Evolutionary conservation across 2,888 invertebrate genomes (phyloP), one percentile per base, ranked within the genome.

Genomic region (Parnassius glacialis): DNA sequence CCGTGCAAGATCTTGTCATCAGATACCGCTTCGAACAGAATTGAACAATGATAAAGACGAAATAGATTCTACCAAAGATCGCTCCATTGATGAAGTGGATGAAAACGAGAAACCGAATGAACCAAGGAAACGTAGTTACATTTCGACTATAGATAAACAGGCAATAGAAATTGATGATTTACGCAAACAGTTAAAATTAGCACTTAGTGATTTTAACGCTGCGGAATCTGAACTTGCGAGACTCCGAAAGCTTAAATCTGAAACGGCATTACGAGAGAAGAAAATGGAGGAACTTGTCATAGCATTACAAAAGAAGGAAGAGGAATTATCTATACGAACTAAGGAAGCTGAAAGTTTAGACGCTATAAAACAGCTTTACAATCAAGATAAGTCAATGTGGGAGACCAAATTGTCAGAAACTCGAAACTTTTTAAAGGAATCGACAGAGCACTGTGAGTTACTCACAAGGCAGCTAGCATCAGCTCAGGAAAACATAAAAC

Each of bases 261-360:
- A 96, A 72, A 94, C 95, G 57, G 92, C 94, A 57, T 88, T 94
- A 66, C 92, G 95, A 67, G 96, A 96, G 76, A 94, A 94, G 72
- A 94, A 95, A 78, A 94, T 96, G 89, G 95, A 96, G 69, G 96
- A 97, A 71, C 85, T 97, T 67, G 92, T 97, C 51, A 93, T 92
- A 52, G 93, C 94, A n/a, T 87, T 97, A 63, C 95, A 97, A 76
- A 93, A 94, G 73, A 95, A 95, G 65, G 96, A 97, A 78, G 94
- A 95, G 69, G 95, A 96, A 83, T 83, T 96, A 60, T 94, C 94
- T 65, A 90, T 94, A 68, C 92, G 95, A 76, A 94, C 95, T 43
- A 93, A 94, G 75, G 96, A 96, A 80, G 91, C 94, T 61, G 95
- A 95, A 77, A 94, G 92, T 68, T 80, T 94, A 65, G 93, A 94